Evolutionary conservation across 2,797 vertebrate genomes (phyloP), one percentile per base, ranked within the genome.

Genomic region (Falco biarmicus): DNA sequence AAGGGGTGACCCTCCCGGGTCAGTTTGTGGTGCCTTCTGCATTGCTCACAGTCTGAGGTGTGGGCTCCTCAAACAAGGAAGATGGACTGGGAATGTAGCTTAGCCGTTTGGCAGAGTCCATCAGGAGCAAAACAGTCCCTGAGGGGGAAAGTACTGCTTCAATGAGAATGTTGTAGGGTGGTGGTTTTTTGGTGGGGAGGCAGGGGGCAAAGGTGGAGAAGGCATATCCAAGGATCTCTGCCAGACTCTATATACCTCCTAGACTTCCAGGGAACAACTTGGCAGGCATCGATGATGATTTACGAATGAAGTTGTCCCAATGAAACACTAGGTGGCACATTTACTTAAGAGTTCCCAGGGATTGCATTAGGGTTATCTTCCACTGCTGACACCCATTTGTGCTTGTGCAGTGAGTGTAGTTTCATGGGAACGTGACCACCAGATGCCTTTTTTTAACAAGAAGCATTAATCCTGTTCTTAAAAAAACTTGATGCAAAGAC

Each of bases 281-380:
- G 26, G 34, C 13, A 92, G 54, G 79, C 54, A 59, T 81, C 13
- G 8, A 37, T 63, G 56, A 17, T 90, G 93, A 86, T 69, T 92
- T 85, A 84, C 87, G 68, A 68, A 43, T 89, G 75, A 95, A 93
- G 84, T 84, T 92, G 70, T 90, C 47, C 25, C 39, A 80, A 59
- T 86, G 95, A 87, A 93, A 92, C 97, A 96, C 96, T 97, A 97
- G 97, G 89, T 96, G 97, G 96, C 97, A 97, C 93, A 57, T 95
- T 97, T 92, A 96, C 93, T 93, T 93, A 69, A 89, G 94, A 94
- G 81, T 97, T 97, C 87, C 90, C 50, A 68, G 83, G 26, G 60
- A 73, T 74, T 79, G 70, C 41, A 10, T 66, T 68, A 48, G 71
- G 60, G 39, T 48, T 53, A 45, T 64, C 13, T 80, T 54, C 41